Conservation (phyloP, 2,888 invertebrate genomes). For the Luperina nickerlii region DNA sequence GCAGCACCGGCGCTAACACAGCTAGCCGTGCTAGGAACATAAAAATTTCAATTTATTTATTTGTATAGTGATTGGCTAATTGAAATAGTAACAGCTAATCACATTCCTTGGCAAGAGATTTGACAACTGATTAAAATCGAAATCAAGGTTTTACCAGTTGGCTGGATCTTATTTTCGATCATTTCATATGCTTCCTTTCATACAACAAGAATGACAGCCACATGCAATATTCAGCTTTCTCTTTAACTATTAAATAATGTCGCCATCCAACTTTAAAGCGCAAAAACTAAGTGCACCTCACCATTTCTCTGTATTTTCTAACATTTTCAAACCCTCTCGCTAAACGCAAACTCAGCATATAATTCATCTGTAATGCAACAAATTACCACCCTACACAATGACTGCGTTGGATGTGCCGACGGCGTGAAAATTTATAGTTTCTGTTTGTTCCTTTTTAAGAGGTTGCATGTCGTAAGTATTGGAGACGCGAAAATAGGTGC, state of each 20-base stretch:
- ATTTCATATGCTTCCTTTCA: no score
- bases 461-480: conserved; percentile 70
- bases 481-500: conserved; percentile 54
- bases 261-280: not conserved
- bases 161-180: no score
- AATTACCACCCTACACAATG: conserved; percentile 61
- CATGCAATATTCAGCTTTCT: not conserved
- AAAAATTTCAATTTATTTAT: no score
- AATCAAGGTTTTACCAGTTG: no score
- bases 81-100: no score
- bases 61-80: no score
- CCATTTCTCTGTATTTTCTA: conserved; percentile 10
- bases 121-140: no score
- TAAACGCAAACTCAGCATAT: conserved; percentile 44
- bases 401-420: conserved; percentile 61
- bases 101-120: no score
- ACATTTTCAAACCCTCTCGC: conserved; percentile 47
- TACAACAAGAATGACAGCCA: no score
- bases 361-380: conserved; percentile 60
- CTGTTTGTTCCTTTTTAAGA: conserved; percentile 73
- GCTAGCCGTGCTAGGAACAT: not conserved
- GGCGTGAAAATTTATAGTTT: conserved; percentile 78
- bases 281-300: not conserved
- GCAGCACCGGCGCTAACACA: not conserved
- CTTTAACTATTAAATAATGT: not conserved